These are phyloP conservation scores for Germaria angustata DNA, from an alignment of 2,888 invertebrate species.

Conservation along the genomic window DNA sequence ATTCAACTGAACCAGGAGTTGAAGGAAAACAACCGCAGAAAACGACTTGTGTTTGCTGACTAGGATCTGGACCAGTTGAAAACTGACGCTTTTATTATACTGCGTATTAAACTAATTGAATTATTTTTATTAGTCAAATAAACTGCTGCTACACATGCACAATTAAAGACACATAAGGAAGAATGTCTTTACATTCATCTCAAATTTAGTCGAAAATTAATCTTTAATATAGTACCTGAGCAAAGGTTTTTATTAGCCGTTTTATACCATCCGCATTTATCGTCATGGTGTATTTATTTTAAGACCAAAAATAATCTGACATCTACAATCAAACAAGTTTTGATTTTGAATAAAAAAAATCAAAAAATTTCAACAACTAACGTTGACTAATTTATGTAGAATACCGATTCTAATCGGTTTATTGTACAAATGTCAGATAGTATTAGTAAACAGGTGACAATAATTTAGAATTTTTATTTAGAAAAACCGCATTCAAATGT, in stretches of 20 bases:
- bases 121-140: too few relatives aligned
- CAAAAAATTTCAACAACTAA: background rate
- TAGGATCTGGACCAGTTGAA: too few relatives aligned
- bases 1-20: too few relatives aligned
- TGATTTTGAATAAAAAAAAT: background rate
- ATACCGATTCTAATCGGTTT: slow-evolving; percentile 51
- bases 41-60: background rate
- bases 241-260: background rate
- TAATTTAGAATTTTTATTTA: slow-evolving; percentile 1
- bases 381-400: slow-evolving; percentile 38
- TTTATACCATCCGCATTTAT: background rate
- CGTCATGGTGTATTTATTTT: background rate
- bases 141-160: too few relatives aligned
- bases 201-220: too few relatives aligned
- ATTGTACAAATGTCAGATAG: background rate
- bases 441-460: slow-evolving; percentile 29
- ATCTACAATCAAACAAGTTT: slow-evolving; percentile 18
- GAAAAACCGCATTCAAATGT: background rate
- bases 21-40: too few relatives aligned
- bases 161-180: too few relatives aligned
- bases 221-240: too few relatives aligned
- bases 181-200: too few relatives aligned
- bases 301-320: background rate
- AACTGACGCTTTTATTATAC: too few relatives aligned
- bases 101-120: too few relatives aligned